Conservation (phyloP, 2,113 vertebrate species). For the Barnardius zonarius region DNA sequence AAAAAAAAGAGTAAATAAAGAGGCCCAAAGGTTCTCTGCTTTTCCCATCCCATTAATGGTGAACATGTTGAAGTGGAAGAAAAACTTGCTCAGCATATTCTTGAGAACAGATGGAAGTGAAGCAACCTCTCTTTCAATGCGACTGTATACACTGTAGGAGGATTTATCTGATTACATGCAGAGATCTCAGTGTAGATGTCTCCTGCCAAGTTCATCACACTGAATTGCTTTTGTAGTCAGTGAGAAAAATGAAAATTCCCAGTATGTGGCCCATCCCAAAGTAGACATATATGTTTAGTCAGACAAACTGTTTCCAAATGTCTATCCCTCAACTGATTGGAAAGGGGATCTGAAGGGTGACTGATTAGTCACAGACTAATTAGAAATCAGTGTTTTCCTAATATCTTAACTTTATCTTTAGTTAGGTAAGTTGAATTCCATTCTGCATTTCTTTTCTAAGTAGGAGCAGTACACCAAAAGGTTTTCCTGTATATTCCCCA, state of each 20-base stretch:
- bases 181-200: conserved; percentile 49
- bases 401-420: neutral
- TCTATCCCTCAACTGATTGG: neutral
- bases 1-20: neutral
- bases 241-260: conserved; percentile 11
- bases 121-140: neutral
- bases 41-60: neutral
- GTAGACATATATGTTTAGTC: neutral
- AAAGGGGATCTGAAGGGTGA: neutral
- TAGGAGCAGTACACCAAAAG: neutral
- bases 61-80: neutral
- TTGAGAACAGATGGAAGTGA: conserved; percentile 23
- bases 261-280: neutral
- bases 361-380: neutral
- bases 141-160: neutral
- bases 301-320: neutral
- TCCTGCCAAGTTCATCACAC: conserved; percentile 2
- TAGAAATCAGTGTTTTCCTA: neutral
- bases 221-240: neutral
- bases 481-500: neutral
- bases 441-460: neutral
- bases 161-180: conserved; percentile 47
- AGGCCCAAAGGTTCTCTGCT: neutral
- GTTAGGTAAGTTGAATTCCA: neutral
- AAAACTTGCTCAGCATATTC: neutral